Conservation (phyloP, 1,140 invertebrate genomes). For the Trypoxylus dichotomus region DNA sequence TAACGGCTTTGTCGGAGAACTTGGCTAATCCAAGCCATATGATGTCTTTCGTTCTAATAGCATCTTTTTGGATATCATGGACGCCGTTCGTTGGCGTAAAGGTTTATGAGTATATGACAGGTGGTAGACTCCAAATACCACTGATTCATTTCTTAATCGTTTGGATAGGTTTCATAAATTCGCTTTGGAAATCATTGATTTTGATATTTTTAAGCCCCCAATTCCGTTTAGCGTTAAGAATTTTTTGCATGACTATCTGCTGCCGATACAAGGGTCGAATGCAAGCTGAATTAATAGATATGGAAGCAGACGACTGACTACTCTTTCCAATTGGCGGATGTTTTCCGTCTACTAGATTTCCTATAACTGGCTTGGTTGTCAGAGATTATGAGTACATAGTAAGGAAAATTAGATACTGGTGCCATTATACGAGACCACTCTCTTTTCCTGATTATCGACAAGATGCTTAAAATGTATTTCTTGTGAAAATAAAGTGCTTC, state of each 20-base stretch:
- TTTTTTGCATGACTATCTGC: conserved; percentile 87
- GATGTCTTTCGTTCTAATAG: conserved; percentile 90
- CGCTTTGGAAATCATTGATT: conserved; percentile 92
- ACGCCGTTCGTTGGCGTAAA: conserved; percentile 77
- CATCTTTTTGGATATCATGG: conserved; percentile 91
- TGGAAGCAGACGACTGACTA: conserved; percentile 76
- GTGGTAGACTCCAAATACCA: conserved; percentile 69
- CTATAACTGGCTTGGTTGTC: conserved; percentile 49
- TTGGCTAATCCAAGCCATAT: conserved; percentile 90
- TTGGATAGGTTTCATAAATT: conserved; percentile 90
- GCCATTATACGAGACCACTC: not conserved
- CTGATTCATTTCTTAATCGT: conserved; percentile 89
- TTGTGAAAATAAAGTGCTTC: conserved; percentile 17
- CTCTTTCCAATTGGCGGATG: conserved; percentile 41
- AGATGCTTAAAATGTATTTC: conserved; percentile 12
- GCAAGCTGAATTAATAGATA: conserved; percentile 78
- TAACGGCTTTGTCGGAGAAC: conserved; percentile 86
- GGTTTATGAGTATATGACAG: conserved; percentile 62
- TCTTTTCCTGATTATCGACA: conserved; percentile 16
- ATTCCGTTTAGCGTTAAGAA: conserved; percentile 82
- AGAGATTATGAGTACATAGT: conserved; percentile 49
- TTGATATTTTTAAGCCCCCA: conserved; percentile 85
- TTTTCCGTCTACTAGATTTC: conserved; percentile 41
- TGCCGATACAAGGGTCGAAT: conserved; percentile 77
- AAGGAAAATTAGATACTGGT: conserved; percentile 16